These are phyloP conservation scores for Trididemnum nubilum DNA, from an alignment of 23 tunicate genomes.

Conservation along the genomic window DNA sequence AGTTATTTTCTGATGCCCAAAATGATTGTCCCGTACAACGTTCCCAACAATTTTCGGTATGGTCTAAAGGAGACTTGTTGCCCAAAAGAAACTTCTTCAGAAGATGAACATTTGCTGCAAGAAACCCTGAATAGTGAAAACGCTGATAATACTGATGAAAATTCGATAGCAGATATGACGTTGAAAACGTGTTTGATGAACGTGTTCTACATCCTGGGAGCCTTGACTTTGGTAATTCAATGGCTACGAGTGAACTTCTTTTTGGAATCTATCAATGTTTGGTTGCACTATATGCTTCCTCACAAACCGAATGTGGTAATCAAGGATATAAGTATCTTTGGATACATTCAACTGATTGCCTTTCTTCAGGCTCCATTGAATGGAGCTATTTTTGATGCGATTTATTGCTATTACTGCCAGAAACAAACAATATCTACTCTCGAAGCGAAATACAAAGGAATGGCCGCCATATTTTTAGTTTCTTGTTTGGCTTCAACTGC, in stretches of 20 bases:
- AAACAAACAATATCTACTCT: background rate
- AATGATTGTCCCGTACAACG: background rate
- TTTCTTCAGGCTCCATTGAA: background rate
- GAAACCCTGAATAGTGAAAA: background rate
- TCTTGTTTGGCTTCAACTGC: background rate
- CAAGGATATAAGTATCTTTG: background rate
- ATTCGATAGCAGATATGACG: background rate
- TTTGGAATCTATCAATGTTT: background rate
- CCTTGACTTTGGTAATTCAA: background rate
- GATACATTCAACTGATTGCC: background rate
- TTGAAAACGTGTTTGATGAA: background rate
- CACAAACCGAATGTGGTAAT: no score
- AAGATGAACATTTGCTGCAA: background rate
- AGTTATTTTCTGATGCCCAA: constrained; percentile 13
- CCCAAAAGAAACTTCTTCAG: background rate
- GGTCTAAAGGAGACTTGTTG: background rate
- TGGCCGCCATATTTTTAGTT: background rate
- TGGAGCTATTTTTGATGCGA: background rate
- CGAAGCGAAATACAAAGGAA: background rate
- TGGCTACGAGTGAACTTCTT: background rate
- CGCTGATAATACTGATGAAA: background rate
- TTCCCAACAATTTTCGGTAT: background rate
- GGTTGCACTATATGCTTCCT: background rate
- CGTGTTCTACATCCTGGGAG: background rate
- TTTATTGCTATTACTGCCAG: background rate